phyloP scores from a whole-genome alignment of 2,113 vertebrate genomes.

The Rhipidura dahli region DNA sequence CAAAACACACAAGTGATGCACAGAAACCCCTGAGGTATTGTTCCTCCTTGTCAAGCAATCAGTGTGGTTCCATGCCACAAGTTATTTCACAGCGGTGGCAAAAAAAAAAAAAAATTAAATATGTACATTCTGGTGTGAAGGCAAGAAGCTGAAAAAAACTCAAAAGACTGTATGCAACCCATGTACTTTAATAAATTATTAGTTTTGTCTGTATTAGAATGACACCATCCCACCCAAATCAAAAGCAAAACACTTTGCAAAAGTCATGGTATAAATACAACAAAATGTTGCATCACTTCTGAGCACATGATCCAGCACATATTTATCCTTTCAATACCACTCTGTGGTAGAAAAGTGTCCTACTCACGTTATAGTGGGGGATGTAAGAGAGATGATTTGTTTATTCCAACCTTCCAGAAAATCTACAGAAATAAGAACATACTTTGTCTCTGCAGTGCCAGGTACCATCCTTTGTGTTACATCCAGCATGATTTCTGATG shows the following conservation, averaged over 20 bases:
- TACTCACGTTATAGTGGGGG: background rate
- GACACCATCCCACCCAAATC: background rate
- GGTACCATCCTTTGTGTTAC: background rate
- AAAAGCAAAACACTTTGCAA: background rate
- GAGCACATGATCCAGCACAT: background rate
- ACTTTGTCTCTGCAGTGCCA: background rate
- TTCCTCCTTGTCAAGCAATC: background rate
- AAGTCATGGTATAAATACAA: background rate
- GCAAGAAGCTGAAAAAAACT: background rate
- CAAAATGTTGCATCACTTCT: background rate
- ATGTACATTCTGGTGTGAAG: background rate
- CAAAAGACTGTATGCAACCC: background rate
- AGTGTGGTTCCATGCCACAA: background rate
- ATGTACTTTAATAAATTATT: background rate
- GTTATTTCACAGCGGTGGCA: background rate
- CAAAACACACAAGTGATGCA: background rate
- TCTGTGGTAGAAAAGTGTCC: background rate
- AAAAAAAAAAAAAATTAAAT: background rate
- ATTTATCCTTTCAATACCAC: background rate
- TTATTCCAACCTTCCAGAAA: background rate
- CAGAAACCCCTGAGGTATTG: constrained; percentile 3
- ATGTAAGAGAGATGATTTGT: background rate
- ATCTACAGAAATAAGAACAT: background rate
- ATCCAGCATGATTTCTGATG: background rate
- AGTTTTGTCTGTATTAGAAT: background rate